phyloP scores from a whole-genome alignment of 2,797 vertebrate species.

The Cyprinella venusta region DNA sequence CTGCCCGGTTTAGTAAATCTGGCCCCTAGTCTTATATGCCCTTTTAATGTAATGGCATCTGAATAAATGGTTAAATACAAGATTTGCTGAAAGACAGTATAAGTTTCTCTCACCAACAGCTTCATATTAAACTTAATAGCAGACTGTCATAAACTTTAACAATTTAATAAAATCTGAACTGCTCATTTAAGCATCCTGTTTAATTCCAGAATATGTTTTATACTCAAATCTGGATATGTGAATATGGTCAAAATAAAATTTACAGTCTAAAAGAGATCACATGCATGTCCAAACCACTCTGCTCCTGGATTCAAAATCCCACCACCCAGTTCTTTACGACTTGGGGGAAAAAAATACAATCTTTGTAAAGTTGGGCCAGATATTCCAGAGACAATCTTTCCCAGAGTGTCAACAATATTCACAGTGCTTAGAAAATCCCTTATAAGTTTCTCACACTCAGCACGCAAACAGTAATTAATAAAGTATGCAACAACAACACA shows the following conservation, averaged over 20 bases:
- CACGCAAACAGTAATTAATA: background rate
- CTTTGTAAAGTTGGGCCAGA: background rate
- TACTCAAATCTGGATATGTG: slow-evolving; percentile 13
- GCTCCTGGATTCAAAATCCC: slow-evolving; percentile 11
- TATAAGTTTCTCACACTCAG: background rate
- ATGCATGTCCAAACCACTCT: slow-evolving; percentile 7
- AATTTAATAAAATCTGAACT: slow-evolving; percentile 3
- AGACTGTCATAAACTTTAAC: background rate
- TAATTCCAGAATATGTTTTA: slow-evolving; percentile 8
- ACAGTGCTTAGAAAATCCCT: background rate
- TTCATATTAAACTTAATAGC: slow-evolving; percentile 10
- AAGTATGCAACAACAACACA: too few relatives aligned
- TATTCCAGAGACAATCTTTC: slow-evolving; percentile 18
- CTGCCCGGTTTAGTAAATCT: too few relatives aligned
- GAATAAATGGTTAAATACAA: slow-evolving; percentile 3
- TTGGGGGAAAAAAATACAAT: slow-evolving; percentile 6
- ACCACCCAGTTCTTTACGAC: slow-evolving; percentile 1
- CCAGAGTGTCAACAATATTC: slow-evolving; percentile 11
- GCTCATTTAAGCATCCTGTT: slow-evolving; percentile 10
- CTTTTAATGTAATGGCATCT: background rate
- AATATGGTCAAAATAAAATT: slow-evolving; percentile 1
- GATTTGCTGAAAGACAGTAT: background rate
- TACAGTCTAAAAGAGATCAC: slow-evolving; percentile 6
- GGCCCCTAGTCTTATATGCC: background rate
- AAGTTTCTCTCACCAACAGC: slow-evolving; percentile 1